A percentile compares a stretch with the other conserved stretches of the same genome.
These are phyloP conservation scores for Paedocypris sp. DNA, from an alignment of 2,113 vertebrate genomes.

Conservation along the genomic window DNA sequence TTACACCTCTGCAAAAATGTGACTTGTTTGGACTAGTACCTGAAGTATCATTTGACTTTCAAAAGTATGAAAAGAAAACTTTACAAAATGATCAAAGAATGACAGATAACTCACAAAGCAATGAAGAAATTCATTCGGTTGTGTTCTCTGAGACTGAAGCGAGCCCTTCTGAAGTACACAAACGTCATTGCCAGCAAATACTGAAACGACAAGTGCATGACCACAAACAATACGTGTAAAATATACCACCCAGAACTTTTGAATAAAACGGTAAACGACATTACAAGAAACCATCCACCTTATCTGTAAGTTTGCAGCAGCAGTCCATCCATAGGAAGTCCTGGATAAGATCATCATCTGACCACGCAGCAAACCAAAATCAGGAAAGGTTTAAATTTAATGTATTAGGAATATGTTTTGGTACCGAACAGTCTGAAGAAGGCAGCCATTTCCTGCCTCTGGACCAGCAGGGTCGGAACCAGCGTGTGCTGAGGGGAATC, in stretches of 20 bases:
- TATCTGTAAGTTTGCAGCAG: slow-evolving; percentile 89
- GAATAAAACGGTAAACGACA: too few species aligned
- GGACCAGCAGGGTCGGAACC: slow-evolving; percentile 64
- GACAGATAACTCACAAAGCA: slow-evolving; percentile 95
- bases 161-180: slow-evolving; percentile 94
- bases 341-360: slow-evolving; percentile 83
- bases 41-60: too few species aligned
- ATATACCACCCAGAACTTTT: too few species aligned
- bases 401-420: background rate
- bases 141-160: slow-evolving; percentile 73
- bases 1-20: too few species aligned
- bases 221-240: too few species aligned
- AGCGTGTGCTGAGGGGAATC: slow-evolving; percentile 16
- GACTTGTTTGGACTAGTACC: too few species aligned
- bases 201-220: too few species aligned
- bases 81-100: slow-evolving; percentile 21
- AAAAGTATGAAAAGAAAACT: too few species aligned
- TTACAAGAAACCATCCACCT: slow-evolving; percentile 56
- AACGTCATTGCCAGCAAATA: slow-evolving; percentile 97
- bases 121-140: slow-evolving; percentile 89
- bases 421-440: slow-evolving; percentile 86
- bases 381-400: background rate
- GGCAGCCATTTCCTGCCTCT: slow-evolving; percentile 81
- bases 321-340: slow-evolving; percentile 91
- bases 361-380: slow-evolving; percentile 11